Conservation (phyloP, 2,797 vertebrate genomes). For the Octomys mimax region DNA sequence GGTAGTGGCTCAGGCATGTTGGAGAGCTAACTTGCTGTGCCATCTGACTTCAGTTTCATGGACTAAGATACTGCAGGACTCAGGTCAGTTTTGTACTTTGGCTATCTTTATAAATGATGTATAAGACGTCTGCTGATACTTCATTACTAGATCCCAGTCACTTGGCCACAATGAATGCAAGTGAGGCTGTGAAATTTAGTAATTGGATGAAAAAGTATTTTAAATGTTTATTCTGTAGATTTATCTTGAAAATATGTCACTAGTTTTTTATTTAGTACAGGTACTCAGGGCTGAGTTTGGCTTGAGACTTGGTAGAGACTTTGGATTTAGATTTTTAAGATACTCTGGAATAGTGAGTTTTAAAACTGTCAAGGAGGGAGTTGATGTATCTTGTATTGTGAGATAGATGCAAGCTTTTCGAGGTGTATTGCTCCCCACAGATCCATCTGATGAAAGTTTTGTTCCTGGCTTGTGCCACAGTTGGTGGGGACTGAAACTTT, state of each 20-base stretch:
- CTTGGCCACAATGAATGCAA: background rate
- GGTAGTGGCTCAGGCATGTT: background rate
- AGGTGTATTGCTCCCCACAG: background rate
- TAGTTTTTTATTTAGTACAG: background rate
- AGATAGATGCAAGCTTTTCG: background rate
- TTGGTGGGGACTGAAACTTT: background rate
- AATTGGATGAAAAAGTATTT: background rate
- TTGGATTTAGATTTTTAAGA: background rate
- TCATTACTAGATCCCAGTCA: background rate
- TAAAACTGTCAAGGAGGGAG: background rate
- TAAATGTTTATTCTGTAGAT: background rate
- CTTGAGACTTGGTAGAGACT: background rate
- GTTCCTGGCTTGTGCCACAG: background rate
- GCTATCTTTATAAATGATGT: background rate
- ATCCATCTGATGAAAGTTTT: background rate
- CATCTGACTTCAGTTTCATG: background rate
- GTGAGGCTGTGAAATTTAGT: background rate
- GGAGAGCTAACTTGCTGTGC: constrained; percentile 14
- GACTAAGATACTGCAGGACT: background rate
- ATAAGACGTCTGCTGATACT: background rate
- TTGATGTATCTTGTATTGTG: background rate
- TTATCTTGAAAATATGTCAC: background rate
- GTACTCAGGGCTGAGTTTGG: background rate
- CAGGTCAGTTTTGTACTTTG: constrained; percentile 10
- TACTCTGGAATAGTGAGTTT: background rate